Conservation (phyloP, 2,797 vertebrate genomes). For the Anas capensis region DNA sequence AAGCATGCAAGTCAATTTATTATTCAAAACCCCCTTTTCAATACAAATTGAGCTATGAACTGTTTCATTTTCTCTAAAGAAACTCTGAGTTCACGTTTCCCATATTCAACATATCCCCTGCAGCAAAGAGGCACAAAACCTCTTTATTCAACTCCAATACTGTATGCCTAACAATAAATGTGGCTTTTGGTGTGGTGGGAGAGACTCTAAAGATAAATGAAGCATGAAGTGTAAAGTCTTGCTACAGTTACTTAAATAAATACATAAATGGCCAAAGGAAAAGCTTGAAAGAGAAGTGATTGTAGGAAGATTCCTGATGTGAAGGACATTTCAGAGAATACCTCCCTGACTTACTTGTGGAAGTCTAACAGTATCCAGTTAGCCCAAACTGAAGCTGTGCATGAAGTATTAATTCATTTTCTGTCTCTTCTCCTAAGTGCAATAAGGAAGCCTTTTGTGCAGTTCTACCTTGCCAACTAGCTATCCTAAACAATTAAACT, state of each 20-base stretch:
- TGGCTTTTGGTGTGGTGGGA: neutral
- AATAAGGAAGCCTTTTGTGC: neutral
- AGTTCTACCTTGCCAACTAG: neutral
- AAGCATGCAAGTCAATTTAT: neutral
- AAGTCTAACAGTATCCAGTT: neutral
- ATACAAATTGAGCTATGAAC: neutral
- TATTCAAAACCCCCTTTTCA: neutral
- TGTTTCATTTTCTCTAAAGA: neutral
- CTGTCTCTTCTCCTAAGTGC: neutral
- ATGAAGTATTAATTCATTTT: conserved; percentile 21
- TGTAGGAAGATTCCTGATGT: conserved; percentile 72
- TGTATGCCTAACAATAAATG: neutral
- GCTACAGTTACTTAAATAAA: neutral
- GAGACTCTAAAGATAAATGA: neutral
- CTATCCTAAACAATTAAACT: neutral
- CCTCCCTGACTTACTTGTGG: conserved; percentile 15
- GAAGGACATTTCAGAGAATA: conserved; percentile 74
- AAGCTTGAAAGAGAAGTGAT: conserved; percentile 60
- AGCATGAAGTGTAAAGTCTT: neutral
- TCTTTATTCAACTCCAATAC: neutral
- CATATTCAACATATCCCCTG: neutral
- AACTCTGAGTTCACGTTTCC: neutral
- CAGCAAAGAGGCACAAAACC: neutral
- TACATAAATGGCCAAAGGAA: conserved; percentile 50
- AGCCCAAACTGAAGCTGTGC: neutral